Base-by-base conservation (phyloP, 2,113 vertebrate species). In the Felis chaus region DNA sequence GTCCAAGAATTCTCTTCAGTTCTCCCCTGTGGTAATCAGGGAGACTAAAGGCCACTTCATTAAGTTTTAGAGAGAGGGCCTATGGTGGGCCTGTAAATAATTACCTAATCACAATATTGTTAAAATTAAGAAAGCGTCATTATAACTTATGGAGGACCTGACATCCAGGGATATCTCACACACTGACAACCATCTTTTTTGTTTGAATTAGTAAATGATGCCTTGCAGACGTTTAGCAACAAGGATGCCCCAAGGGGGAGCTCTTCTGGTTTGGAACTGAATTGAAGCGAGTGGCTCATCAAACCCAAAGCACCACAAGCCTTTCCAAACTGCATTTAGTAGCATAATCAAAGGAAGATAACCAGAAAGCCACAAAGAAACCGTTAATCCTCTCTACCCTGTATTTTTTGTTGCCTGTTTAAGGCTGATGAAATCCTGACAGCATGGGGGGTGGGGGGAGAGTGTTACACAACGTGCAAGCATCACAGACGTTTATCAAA, bases 401-500 rank as follows among this genome's bases (percentile, higher is more conserved):
- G 29, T 78, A 19, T 80, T 93, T 87, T 71, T 71, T 81, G 36
- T 83, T 95, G 84, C 91, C 39, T 88, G 5, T 66, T 90, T 80
- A 89, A 96, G 41, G 81, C 87, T 94, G 97, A 97, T 80, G 81
- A 96, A 94, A 95, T 96, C 71, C 82, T 92, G 80, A 87, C 81
- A 81, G 71, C 86, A 68, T 84, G 98, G 61, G 25, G n/a, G 5
- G 6, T 4, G 3, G 19, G 48, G 63, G 16, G 92, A 95, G 97
- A 63, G n/a, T 48, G 48, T 99, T 98, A 98, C 97, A 97, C 98
- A 98, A 97, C 89, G 95, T 97, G 97, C 98, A 98, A 97, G 97
- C 95, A 97, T 94, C 33, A 16, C 79, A 98, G 97, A 98, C 97
- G 96, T 97, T 97, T 97, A 99, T 98, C 97, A 96, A 97, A 97